Percentiles rank a stretch among this genome's conserved stretches.
These are phyloP conservation scores for Macrobrachium nipponense DNA, from an alignment of 1,140 invertebrate genomes.

Conservation along the genomic window DNA sequence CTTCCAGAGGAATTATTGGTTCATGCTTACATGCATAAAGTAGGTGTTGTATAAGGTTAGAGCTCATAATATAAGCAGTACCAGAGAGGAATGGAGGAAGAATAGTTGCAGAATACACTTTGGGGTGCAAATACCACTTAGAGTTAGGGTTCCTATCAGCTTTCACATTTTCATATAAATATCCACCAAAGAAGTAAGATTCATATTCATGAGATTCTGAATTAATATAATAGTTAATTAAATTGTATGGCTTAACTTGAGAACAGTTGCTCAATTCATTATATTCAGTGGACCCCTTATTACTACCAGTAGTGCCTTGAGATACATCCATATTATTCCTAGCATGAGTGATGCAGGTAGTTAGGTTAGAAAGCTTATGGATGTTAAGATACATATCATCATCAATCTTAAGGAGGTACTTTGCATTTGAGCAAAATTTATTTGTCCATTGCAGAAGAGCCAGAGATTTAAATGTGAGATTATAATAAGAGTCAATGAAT, in stretches of 20 bases:
- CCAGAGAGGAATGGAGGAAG: conserved; percentile 66
- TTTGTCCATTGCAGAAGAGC: conserved; percentile 69
- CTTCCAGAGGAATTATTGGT: conserved; percentile 69
- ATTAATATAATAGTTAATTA: conserved; percentile 43
- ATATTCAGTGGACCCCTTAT: background rate
- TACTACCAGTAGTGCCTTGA: background rate
- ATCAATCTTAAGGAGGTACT: conserved; percentile 65
- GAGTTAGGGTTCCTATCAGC: conserved; percentile 42
- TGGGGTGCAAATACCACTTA: conserved; percentile 49
- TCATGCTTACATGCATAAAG: conserved; percentile 63
- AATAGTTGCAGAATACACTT: conserved; percentile 54
- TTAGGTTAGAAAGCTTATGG: conserved; percentile 35
- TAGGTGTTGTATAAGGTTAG: conserved; percentile 59
- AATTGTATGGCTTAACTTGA: conserved; percentile 15
- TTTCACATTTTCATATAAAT: conserved; percentile 43
- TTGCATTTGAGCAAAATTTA: conserved; percentile 59
- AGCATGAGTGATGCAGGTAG: conserved; percentile 18
- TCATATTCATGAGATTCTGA: conserved; percentile 57
- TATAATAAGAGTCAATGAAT: conserved; percentile 69
- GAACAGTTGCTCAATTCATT: background rate
- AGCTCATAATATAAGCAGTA: conserved; percentile 65
- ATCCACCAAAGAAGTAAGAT: conserved; percentile 64
- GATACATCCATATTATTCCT: conserved; percentile 18
- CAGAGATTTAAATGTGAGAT: conserved; percentile 71
- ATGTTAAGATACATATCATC: conserved; percentile 65